Evolutionary conservation across 35 echinoderm and acorn worm species (phyloP).

Genomic region (Ptychodera flava): DNA sequence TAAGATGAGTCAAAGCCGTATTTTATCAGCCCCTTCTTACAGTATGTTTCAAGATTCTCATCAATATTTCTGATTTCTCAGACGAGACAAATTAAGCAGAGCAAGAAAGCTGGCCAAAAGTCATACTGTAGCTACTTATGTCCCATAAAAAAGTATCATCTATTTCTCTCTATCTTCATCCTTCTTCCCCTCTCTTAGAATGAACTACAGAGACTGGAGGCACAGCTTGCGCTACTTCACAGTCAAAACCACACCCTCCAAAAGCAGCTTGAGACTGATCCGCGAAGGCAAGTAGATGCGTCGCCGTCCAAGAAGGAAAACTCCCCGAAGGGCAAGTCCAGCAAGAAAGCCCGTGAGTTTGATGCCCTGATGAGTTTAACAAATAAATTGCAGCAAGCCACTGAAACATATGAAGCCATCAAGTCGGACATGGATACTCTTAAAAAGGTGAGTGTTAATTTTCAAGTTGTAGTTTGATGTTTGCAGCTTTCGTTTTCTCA

Average conservation of each 20-base stretch:
- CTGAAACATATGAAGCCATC: conserved; percentile 29
- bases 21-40: too few species aligned
- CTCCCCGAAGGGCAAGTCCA: conserved; percentile 8
- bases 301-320: background rate
- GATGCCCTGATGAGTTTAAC: conserved; percentile 20
- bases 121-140: too few species aligned
- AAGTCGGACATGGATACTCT: conserved; percentile 49
- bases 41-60: too few species aligned
- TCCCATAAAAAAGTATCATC: too few species aligned
- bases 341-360: background rate
- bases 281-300: conserved; percentile 1
- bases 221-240: conserved; percentile 20
- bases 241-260: conserved; percentile 11
- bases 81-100: too few species aligned
- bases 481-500: too few species aligned
- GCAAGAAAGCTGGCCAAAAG: too few species aligned
- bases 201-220: conserved; percentile 37
- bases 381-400: conserved; percentile 39
- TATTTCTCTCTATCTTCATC: too few species aligned
- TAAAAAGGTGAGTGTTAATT: conserved; percentile 49
- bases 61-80: too few species aligned
- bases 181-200: too few species aligned
- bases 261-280: conserved; percentile 7
- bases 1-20: too few species aligned
- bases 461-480: background rate